These are phyloP conservation scores for Xestia rhomboidea DNA, from an alignment of 2,888 invertebrate species.

Conservation along the genomic window DNA sequence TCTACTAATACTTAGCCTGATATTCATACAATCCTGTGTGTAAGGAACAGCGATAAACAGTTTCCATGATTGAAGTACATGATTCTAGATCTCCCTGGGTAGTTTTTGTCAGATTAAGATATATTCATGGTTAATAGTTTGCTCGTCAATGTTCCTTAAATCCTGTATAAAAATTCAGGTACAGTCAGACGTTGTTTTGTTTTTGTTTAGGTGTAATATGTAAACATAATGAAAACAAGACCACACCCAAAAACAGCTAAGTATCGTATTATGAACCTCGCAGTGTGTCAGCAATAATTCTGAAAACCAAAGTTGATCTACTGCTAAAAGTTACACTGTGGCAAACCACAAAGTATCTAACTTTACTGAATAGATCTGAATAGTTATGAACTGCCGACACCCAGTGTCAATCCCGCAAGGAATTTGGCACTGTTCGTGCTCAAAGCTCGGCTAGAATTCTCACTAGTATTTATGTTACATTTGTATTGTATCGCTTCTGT, in stretches of 20 bases:
- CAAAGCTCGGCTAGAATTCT: slow-evolving; percentile 12
- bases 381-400: slow-evolving; percentile 33
- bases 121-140: neutral
- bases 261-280: neutral
- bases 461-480: slow-evolving; percentile 12
- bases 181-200: no score
- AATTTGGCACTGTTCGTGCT: slow-evolving; percentile 46
- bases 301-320: neutral
- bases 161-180: no score
- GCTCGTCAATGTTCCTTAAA: neutral
- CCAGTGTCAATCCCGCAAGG: slow-evolving; percentile 39
- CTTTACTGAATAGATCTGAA: slow-evolving; percentile 28
- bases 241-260: neutral
- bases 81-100: neutral
- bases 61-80: neutral
- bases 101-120: neutral
- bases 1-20: no score
- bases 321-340: neutral
- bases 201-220: no score
- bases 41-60: neutral
- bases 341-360: slow-evolving; percentile 4
- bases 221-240: neutral
- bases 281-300: neutral
- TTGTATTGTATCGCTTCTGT: slow-evolving; percentile 2
- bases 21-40: no score